Evolutionary conservation across 2,888 invertebrate genomes (phyloP).

Genomic region (Neoascia interrupta): DNA sequence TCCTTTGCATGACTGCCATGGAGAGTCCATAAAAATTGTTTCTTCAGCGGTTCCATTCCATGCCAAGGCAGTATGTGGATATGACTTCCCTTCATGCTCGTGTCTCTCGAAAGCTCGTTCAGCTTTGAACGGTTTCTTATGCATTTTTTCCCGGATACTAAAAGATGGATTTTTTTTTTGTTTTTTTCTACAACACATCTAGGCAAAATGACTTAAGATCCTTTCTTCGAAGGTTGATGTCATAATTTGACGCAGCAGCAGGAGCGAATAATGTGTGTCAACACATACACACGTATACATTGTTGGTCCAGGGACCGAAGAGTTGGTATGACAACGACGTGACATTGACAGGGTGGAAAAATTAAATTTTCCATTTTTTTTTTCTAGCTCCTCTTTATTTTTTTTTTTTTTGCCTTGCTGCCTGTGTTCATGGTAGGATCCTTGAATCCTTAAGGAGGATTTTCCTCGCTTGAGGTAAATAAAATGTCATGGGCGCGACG

Average conservation of each 20-base stretch:
- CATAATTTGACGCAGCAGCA: conserved; percentile 65
- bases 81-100: not conserved
- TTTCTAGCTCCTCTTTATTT: not conserved
- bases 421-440: conserved; percentile 18
- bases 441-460: conserved; percentile 58
- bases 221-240: conserved; percentile 59
- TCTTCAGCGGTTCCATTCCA: conserved; percentile 24
- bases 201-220: conserved; percentile 32
- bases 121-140: conserved; percentile 37
- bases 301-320: conserved; percentile 3
- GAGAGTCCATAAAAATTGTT: conserved; percentile 61
- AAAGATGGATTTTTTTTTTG: conserved; percentile 3
- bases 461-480: conserved; percentile 66
- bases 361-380: conserved; percentile 61
- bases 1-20: conserved; percentile 62
- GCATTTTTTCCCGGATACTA: conserved; percentile 37
- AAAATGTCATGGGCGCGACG: conserved; percentile 66
- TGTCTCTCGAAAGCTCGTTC: conserved; percentile 2
- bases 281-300: conserved; percentile 27
- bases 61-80: conserved; percentile 19
- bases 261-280: conserved; percentile 62
- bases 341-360: conserved; percentile 69
- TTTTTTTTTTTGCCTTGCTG: not conserved
- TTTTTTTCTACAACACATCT: conserved; percentile 17
- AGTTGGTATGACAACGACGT: conserved; percentile 55